Conservation (phyloP, 2,888 invertebrate genomes). For the Dryococelus australis region DNA sequence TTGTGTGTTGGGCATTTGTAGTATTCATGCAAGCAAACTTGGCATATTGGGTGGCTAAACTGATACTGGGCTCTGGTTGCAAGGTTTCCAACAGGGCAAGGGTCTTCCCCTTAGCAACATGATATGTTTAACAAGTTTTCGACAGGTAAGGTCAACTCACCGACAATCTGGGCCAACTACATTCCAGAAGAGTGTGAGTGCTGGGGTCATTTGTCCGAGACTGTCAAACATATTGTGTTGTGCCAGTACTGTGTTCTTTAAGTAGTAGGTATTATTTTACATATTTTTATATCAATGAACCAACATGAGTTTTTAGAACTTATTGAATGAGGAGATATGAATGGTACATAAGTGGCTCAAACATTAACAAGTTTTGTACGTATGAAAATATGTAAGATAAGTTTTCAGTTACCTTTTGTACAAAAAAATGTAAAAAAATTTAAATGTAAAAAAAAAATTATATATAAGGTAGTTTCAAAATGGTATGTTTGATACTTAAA, state of each 20-base stretch:
- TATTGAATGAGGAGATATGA: neutral
- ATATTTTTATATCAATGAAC: neutral
- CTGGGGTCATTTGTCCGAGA: neutral
- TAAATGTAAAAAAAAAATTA: neutral
- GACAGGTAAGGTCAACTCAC: neutral
- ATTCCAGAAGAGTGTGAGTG: neutral
- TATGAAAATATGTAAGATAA: slow-evolving; percentile 8
- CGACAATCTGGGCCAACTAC: neutral
- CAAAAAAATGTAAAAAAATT: neutral
- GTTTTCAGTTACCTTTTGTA: neutral
- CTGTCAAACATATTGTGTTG: slow-evolving; percentile 29
- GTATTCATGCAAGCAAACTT: neutral
- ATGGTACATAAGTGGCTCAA: neutral
- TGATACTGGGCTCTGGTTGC: slow-evolving; percentile 23
- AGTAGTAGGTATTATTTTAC: neutral
- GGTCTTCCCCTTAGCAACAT: slow-evolving; percentile 20
- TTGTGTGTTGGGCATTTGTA: neutral
- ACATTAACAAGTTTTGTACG: slow-evolving; percentile 7
- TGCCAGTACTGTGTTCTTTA: neutral
- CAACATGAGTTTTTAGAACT: neutral
- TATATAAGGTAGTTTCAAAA: neutral
- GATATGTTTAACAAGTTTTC: slow-evolving; percentile 25
- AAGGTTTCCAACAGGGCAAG: neutral
- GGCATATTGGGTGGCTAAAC: neutral
- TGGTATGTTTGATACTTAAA: neutral